A percentile compares a stretch with the other conserved stretches of the same genome.
Evolutionary conservation across 37 sponge, comb jelly and placozoan genomes (phyloP).

Genomic region (Ianthella basta): DNA sequence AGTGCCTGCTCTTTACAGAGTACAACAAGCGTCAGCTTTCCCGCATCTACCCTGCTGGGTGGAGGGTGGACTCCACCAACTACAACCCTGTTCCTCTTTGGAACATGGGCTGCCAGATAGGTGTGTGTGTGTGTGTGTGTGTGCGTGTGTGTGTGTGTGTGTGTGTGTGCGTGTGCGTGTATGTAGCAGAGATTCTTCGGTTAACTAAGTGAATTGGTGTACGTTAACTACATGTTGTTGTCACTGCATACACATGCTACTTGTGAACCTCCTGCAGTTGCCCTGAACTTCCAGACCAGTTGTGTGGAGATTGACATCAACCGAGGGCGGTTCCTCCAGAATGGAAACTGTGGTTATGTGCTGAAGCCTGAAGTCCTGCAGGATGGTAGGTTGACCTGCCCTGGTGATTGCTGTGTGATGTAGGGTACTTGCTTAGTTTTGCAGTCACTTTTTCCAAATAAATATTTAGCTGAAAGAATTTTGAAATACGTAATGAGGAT

Average conservation of each 20-base stretch:
- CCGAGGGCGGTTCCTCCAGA: constrained; percentile 44
- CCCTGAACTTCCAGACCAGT: constrained; percentile 90
- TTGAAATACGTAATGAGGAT: too few relatives aligned
- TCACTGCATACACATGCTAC: neutral
- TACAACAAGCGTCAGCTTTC: constrained; percentile 85
- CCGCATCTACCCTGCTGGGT: constrained; percentile 77
- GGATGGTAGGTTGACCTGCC: constrained; percentile 10
- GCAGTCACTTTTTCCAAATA: too few relatives aligned
- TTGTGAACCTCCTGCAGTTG: constrained; percentile 60
- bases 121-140: constrained; percentile 35
- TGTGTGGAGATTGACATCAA: constrained; percentile 52
- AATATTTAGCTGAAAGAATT: too few relatives aligned
- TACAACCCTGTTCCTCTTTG: constrained; percentile 77
- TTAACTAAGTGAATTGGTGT: neutral
- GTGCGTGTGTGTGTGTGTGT: too few relatives aligned
- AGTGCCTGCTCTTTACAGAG: constrained; percentile 36
- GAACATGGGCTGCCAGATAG: constrained; percentile 81
- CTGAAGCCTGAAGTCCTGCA: constrained; percentile 47
- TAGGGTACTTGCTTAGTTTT: too few relatives aligned
- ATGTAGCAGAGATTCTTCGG: neutral
- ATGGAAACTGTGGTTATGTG: constrained; percentile 61
- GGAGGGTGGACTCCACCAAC: constrained; percentile 72
- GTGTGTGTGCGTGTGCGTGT: neutral
- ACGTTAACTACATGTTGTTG: neutral
- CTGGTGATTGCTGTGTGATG: too few relatives aligned